phyloP scores from a whole-genome alignment of 2,113 vertebrate species.

The Carassius carassius region DNA sequence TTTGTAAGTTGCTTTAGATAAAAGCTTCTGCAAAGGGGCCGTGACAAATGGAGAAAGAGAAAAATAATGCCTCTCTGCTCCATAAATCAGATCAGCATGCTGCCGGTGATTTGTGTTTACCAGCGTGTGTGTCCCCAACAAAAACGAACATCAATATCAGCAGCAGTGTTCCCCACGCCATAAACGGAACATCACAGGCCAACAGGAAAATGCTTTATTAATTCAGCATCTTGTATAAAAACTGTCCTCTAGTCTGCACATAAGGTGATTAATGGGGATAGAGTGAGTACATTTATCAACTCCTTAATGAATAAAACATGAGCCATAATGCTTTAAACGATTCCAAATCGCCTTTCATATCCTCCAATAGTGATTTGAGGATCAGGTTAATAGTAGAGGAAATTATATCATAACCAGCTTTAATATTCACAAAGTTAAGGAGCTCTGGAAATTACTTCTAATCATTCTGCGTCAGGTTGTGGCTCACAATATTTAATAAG shows the following conservation, averaged over 20 bases:
- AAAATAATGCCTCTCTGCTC: background rate
- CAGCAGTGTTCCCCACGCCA: background rate
- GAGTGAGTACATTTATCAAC: conserved; percentile 30
- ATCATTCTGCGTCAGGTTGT: background rate
- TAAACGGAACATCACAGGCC: conserved; percentile 24
- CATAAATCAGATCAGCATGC: conserved; percentile 22
- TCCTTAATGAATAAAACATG: conserved; percentile 39
- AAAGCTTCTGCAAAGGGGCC: background rate
- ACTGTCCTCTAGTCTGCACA: conserved; percentile 39
- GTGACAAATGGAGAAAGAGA: background rate
- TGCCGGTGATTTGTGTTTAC: conserved; percentile 28
- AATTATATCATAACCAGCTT: conserved; percentile 58
- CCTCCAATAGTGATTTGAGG: background rate
- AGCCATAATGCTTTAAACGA: conserved; percentile 38
- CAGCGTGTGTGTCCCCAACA: conserved; percentile 31
- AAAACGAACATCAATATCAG: conserved; percentile 32
- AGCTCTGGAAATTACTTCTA: conserved; percentile 56
- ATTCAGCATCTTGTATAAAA: conserved; percentile 38
- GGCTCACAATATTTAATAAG: background rate
- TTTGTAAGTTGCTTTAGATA: background rate
- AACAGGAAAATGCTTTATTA: conserved; percentile 42
- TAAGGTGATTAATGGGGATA: conserved; percentile 41
- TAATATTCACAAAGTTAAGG: conserved; percentile 60
- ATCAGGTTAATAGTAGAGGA: conserved; percentile 62
- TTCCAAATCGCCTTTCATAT: conserved; percentile 40